phyloP scores from a whole-genome alignment of 2,888 invertebrate genomes.

The Apotomis capreana region DNA sequence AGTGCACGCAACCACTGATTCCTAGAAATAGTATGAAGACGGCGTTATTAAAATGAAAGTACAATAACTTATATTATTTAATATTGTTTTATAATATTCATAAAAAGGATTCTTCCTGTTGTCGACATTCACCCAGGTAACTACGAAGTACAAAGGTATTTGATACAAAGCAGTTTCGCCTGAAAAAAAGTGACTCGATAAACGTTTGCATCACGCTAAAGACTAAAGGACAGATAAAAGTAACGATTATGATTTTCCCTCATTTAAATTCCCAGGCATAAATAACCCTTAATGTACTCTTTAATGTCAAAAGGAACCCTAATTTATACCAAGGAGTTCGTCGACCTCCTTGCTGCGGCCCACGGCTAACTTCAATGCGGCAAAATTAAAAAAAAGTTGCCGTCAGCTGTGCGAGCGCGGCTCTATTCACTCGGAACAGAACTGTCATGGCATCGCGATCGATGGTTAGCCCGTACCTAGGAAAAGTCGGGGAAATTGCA shows the following conservation, averaged over 20 bases:
- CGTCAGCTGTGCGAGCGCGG: slow-evolving; percentile 77
- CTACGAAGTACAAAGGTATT: neutral
- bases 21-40: neutral
- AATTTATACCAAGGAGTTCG: slow-evolving; percentile 60
- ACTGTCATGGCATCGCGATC: slow-evolving; percentile 81
- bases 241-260: slow-evolving; percentile 37
- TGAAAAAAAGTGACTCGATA: slow-evolving; percentile 27
- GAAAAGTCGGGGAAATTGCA: slow-evolving; percentile 73
- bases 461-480: slow-evolving; percentile 67
- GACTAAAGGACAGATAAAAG: slow-evolving; percentile 31
- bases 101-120: neutral
- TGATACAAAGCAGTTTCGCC: neutral
- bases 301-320: slow-evolving; percentile 43
- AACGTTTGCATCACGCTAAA: slow-evolving; percentile 32
- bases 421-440: slow-evolving; percentile 72
- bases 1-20: neutral
- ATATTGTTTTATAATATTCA: slow-evolving; percentile 1
- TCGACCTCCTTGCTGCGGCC: slow-evolving; percentile 57
- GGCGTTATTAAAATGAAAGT: neutral
- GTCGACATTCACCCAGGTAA: neutral
- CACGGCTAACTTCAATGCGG: slow-evolving; percentile 63
- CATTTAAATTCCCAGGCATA: slow-evolving; percentile 37
- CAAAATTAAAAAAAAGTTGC: slow-evolving; percentile 67
- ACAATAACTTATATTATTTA: no score
- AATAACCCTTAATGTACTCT: slow-evolving; percentile 36